These are phyloP conservation scores for Bathynomus jamesi DNA, from an alignment of 1,140 invertebrate genomes.

Conservation along the genomic window DNA sequence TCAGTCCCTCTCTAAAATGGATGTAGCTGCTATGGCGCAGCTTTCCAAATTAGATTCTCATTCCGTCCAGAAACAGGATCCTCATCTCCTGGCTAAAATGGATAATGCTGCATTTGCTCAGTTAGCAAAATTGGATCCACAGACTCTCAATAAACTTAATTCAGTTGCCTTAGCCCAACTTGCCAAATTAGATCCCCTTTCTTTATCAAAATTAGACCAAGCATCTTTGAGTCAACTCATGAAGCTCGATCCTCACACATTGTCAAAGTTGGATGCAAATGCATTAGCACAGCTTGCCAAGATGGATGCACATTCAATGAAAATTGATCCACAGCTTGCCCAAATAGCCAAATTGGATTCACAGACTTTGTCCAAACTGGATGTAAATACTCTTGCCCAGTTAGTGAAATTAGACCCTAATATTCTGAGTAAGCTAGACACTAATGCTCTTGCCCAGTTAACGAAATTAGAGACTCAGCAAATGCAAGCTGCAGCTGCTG, in stretches of 20 bases:
- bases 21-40: slow-evolving; percentile 21
- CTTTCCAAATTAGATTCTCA: slow-evolving; percentile 28
- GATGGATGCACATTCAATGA: slow-evolving; percentile 31
- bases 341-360: slow-evolving; percentile 32
- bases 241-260: slow-evolving; percentile 25
- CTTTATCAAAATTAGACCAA: slow-evolving; percentile 11
- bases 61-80: slow-evolving; percentile 22
- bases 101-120: slow-evolving; percentile 18
- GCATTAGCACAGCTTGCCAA: slow-evolving; percentile 32
- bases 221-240: slow-evolving; percentile 25
- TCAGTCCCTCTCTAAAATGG: slow-evolving; percentile 27
- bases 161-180: slow-evolving; percentile 27
- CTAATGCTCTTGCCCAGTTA: slow-evolving; percentile 27
- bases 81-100: slow-evolving; percentile 24
- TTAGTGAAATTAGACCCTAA: slow-evolving; percentile 33
- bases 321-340: slow-evolving; percentile 31
- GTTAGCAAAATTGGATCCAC: slow-evolving; percentile 29
- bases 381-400: slow-evolving; percentile 33
- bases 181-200: slow-evolving; percentile 24
- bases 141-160: slow-evolving; percentile 29
- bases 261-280: slow-evolving; percentile 25
- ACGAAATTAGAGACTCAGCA: slow-evolving; percentile 35
- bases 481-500: slow-evolving; percentile 35
- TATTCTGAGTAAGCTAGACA: slow-evolving; percentile 31
- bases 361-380: slow-evolving; percentile 28